Evolutionary conservation across 2,113 vertebrate species (phyloP).

Genomic region (Corythoichthys intestinalis): DNA sequence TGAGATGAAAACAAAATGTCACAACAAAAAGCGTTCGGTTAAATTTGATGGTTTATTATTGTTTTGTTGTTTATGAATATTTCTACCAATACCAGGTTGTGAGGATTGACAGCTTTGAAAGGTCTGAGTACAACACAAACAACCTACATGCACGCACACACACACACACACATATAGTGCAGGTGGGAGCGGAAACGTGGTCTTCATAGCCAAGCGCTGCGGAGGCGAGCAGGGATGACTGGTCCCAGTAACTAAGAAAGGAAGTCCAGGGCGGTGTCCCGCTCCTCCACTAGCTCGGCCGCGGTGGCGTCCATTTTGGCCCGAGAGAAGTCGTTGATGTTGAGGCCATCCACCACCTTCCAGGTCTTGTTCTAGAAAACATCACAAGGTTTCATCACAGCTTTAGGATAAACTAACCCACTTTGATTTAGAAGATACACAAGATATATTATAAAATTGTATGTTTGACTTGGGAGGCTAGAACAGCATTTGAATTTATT

Average conservation of each 20-base stretch:
- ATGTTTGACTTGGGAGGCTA: too few relatives aligned
- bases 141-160: not conserved
- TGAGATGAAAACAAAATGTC: not conserved
- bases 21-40: not conserved
- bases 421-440: too few relatives aligned
- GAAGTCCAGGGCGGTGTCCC: constrained; percentile 87
- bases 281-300: constrained; percentile 87
- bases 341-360: constrained; percentile 87
- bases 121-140: not conserved
- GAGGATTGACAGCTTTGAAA: not conserved
- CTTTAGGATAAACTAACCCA: not conserved
- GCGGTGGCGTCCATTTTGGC: constrained; percentile 90
- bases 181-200: constrained; percentile 18
- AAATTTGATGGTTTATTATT: not conserved
- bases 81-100: not conserved
- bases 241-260: constrained; percentile 82
- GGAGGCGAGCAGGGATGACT: constrained; percentile 2
- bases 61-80: not conserved
- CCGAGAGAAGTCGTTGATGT: constrained; percentile 87
- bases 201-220: constrained; percentile 79
- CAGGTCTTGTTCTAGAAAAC: constrained; percentile 82
- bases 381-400: not conserved
- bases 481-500: too few relatives aligned
- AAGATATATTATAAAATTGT: too few relatives aligned
- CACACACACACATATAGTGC: constrained; percentile 21